phyloP scores from a whole-genome alignment of 2,888 invertebrate species.

The Ormyrus thymus region DNA sequence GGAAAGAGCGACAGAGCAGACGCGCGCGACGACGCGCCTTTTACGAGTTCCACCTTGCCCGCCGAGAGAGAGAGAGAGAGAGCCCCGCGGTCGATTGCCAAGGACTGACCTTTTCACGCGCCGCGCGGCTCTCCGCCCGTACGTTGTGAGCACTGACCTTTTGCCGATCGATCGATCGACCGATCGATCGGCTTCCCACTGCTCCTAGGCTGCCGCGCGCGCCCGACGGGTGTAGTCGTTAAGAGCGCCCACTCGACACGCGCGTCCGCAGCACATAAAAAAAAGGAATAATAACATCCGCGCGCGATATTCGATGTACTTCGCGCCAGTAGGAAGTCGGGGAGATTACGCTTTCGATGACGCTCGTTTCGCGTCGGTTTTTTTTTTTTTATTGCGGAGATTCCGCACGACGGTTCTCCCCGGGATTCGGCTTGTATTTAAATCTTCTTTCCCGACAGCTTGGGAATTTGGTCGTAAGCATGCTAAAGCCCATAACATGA shows the following conservation, averaged over 20 bases:
- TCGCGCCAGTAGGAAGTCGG: background rate
- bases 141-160: conserved; percentile 42
- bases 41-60: conserved; percentile 20
- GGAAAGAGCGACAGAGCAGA: background rate
- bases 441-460: too few species aligned
- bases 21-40: conserved; percentile 16
- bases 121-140: background rate
- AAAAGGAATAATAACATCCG: conserved; percentile 3
- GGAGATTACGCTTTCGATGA: too few species aligned
- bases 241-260: too few species aligned
- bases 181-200: too few species aligned
- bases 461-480: too few species aligned
- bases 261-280: background rate
- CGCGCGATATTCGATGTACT: conserved; percentile 1
- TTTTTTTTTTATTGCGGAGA: too few species aligned
- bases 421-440: too few species aligned
- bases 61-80: background rate
- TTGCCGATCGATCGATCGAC: conserved; percentile 50
- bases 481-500: too few species aligned
- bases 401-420: too few species aligned
- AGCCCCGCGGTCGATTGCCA: conserved; percentile 47
- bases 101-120: conserved; percentile 54
- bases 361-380: too few species aligned
- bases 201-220: too few species aligned
- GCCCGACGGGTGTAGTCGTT: too few species aligned